Base-by-base conservation (phyloP, 2,888 invertebrate species). In the Priocnemis perturbator region DNA sequence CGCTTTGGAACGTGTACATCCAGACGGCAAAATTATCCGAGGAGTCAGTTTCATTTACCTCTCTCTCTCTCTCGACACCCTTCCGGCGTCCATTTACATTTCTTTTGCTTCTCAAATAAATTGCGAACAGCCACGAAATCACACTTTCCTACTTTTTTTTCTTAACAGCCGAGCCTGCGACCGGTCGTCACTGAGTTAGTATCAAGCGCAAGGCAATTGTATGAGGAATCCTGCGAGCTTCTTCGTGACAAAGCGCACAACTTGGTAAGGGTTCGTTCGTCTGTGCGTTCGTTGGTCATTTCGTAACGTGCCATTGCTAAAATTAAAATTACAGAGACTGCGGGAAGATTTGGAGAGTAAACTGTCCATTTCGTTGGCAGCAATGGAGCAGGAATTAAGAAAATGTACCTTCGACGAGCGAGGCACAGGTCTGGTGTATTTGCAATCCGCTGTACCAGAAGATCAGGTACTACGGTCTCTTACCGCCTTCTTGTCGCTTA, bases 11-110 rank as follows among this genome's bases (percentile, higher is more conserved):
- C 92, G 92, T 67, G 92, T 95, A 87, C 97, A 94, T 90, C 96
- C 95, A 0, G 94, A 94, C 67, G 97, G 97, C 11, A 94, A 94
- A 84, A 91, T 97, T 44, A 90, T 96, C 60, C 94, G 96, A 83
- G 94, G 95, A 80, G 92, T 92, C 84, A 86, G 89, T 79, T 50
- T 19, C n/a, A 9, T 15, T 50, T 50, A 50, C 58, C n/a, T 56
- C 26, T 53, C 3, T n/a, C n/a, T n/a, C n/a, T n/a, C n/a, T n/a
- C n/a, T n/a, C n/a, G n/a, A n/a, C n/a, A n/a, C n/a, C n/a, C n/a
- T n/a, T n/a, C n/a, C n/a, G n/a, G n/a, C n/a, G n/a, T n/a, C n/a
- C n/a, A n/a, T n/a, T n/a, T 26, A 17, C 14, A 17, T 21, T 58
- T 63, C 23, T 5, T 53, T 23, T 53, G 30, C 11, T 53, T 44